phyloP scores from a whole-genome alignment of 2,113 vertebrate genomes.

The Pomatorhinus ruficollis region DNA sequence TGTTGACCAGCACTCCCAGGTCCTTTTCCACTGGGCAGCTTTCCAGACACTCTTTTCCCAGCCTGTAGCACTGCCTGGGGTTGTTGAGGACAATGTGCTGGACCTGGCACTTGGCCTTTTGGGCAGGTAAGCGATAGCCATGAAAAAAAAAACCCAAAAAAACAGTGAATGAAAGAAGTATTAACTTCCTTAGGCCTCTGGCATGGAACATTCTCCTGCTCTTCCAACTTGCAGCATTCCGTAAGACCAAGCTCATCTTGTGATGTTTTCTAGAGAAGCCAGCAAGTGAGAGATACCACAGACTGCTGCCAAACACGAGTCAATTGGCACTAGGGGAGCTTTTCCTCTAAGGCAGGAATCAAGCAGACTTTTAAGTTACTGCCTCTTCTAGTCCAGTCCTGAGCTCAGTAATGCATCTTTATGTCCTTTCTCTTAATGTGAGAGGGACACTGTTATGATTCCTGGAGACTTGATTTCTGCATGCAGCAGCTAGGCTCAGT shows the following conservation, averaged over 20 bases:
- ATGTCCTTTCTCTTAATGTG: background rate
- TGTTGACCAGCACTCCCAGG: background rate
- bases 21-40: background rate
- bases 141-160: background rate
- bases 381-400: background rate
- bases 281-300: background rate
- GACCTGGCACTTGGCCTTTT: background rate
- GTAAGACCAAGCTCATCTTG: background rate
- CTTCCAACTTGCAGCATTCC: background rate
- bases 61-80: background rate
- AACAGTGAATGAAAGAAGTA: background rate
- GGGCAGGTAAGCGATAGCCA: background rate
- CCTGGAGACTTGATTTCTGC: background rate
- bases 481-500: background rate
- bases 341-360: background rate
- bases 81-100: background rate
- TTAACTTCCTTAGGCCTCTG: background rate
- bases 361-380: background rate
- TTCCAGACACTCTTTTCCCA: background rate
- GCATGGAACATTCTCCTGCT: background rate
- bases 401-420: background rate
- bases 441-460: background rate
- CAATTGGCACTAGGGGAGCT: background rate
- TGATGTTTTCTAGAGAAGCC: background rate
- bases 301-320: background rate